A percentile compares a stretch with the other conserved stretches of the same genome.
These are phyloP conservation scores for Zhuqinia jingwanae DNA, from an alignment of 2,888 invertebrate species.

Conservation along the genomic window DNA sequence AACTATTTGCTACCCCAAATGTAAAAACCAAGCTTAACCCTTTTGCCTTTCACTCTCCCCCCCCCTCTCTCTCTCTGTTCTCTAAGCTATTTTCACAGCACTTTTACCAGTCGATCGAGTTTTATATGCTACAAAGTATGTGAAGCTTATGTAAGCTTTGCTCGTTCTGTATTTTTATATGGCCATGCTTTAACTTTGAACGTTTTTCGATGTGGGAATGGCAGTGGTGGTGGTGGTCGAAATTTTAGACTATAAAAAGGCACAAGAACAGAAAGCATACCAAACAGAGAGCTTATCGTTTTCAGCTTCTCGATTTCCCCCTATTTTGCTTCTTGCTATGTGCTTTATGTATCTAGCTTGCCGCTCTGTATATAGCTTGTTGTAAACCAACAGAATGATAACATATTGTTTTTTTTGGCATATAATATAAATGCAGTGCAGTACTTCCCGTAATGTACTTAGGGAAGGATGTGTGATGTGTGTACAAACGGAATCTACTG, in stretches of 20 bases:
- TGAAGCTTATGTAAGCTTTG: slow-evolving; percentile 13
- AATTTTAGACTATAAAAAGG: background rate
- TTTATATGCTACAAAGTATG: background rate
- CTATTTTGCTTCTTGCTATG: background rate
- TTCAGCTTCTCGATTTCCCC: slow-evolving; percentile 36
- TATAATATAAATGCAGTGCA: slow-evolving; percentile 59
- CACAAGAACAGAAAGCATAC: background rate
- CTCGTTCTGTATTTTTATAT: background rate
- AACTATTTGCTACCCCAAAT: slow-evolving; percentile 4
- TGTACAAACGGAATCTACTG: slow-evolving; percentile 46
- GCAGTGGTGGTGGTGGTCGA: background rate
- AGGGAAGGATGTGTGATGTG: slow-evolving; percentile 50
- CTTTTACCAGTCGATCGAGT: slow-evolving; percentile 1
- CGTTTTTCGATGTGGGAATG: background rate
- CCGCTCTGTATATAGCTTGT: no score
- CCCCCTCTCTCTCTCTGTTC: background rate
- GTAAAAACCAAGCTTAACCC: background rate
- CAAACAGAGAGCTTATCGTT: background rate
- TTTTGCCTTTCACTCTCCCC: background rate
- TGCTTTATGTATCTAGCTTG: background rate
- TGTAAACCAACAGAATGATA: slow-evolving; percentile 6
- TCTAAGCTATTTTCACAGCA: no score
- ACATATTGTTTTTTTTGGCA: slow-evolving; percentile 54
- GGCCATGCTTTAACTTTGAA: background rate
- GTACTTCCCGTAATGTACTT: slow-evolving; percentile 62